Conservation (phyloP, 2,113 vertebrate genomes). For the Climacteris rufus region DNA sequence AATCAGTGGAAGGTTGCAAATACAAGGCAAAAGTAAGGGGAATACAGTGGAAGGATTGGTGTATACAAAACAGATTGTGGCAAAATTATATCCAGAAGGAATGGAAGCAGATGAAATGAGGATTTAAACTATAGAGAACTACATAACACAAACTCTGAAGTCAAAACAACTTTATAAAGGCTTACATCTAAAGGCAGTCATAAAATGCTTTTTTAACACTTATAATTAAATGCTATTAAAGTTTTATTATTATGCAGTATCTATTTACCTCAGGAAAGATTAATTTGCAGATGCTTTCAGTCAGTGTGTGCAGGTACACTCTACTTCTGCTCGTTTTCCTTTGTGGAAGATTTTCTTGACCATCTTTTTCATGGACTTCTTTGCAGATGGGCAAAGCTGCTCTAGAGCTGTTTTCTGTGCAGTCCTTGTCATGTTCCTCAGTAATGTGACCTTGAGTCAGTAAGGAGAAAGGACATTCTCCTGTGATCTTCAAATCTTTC, state of each 20-base stretch:
- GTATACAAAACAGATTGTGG: neutral
- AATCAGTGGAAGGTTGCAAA: neutral
- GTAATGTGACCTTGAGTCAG: conserved; percentile 72
- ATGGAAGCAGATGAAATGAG: neutral
- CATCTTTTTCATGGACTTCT: conserved; percentile 75
- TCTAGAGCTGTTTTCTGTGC: conserved; percentile 55
- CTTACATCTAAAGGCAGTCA: neutral
- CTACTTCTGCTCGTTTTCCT: conserved; percentile 84
- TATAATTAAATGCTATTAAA: neutral
- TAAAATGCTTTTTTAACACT: neutral
- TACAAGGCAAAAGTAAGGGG: neutral
- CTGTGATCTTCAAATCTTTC: conserved; percentile 92
- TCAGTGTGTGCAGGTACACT: conserved; percentile 92
- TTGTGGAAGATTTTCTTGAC: conserved; percentile 70
- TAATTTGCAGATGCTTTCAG: conserved; percentile 93
- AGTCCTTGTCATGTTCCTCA: conserved; percentile 77
- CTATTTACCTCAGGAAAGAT: conserved; percentile 91
- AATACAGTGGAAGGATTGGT: neutral
- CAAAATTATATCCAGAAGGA: neutral
- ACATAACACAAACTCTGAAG: neutral
- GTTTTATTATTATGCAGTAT: neutral
- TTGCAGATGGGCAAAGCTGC: conserved; percentile 76
- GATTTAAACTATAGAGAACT: neutral
- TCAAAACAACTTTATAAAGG: neutral
- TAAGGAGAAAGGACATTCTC: conserved; percentile 93